These are phyloP conservation scores for Spinus olivaceus DNA, from an alignment of 2,797 vertebrate genomes.

Conservation along the genomic window DNA sequence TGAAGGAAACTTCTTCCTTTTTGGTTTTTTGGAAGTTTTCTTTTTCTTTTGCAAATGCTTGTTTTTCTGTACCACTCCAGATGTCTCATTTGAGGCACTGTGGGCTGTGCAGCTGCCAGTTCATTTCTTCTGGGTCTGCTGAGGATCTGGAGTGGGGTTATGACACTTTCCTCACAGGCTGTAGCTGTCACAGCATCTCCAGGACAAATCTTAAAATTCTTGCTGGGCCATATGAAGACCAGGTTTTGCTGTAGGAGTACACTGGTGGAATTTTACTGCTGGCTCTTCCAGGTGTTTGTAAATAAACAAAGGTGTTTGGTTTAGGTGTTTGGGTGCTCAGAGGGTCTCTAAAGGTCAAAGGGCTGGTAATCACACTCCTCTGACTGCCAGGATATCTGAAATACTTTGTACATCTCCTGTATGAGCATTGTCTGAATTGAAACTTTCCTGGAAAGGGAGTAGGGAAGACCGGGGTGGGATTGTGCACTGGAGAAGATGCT, in stretches of 20 bases:
- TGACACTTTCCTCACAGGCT: background rate
- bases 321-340: background rate
- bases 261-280: background rate
- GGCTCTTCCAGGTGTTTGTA: background rate
- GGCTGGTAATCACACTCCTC: background rate
- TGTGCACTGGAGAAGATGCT: background rate
- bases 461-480: background rate
- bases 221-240: background rate
- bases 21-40: no score
- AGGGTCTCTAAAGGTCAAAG: background rate
- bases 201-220: background rate
- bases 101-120: background rate
- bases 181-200: background rate
- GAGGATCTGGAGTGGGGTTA: background rate
- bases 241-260: background rate
- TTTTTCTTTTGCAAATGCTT: background rate
- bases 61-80: background rate
- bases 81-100: rapidly evolving
- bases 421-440: background rate
- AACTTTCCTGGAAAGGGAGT: background rate
- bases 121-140: background rate
- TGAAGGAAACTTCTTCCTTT: background rate
- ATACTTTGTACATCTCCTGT: background rate
- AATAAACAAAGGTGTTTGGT: background rate
- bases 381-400: background rate